Percentiles rank a stretch among this genome's conserved stretches.
Evolutionary conservation across 2,888 invertebrate genomes (phyloP).

Genomic region (Loripinus fragilis): DNA sequence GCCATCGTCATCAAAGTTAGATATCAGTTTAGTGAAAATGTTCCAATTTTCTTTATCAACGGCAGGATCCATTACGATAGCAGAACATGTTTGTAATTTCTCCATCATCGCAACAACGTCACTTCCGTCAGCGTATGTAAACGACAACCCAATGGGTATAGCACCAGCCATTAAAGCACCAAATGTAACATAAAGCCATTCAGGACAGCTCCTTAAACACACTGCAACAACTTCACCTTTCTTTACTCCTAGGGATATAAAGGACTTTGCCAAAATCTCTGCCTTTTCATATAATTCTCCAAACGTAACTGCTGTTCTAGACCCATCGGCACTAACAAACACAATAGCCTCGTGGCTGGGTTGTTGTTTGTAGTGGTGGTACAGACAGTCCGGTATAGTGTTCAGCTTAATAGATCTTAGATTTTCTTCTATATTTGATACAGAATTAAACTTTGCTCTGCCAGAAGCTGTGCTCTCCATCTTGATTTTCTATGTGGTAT

Average conservation of each 20-base stretch:
- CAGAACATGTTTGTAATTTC: background rate
- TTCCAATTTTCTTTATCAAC: background rate
- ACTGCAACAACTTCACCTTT: background rate
- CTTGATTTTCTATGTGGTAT: too few relatives aligned
- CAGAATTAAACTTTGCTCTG: too few relatives aligned
- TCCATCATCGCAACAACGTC: background rate
- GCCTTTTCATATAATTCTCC: background rate
- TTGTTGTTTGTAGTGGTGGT: too few relatives aligned
- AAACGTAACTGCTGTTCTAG: background rate
- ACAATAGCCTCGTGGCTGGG: too few relatives aligned
- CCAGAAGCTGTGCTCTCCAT: too few relatives aligned
- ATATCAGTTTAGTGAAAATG: background rate
- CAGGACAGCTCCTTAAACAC: background rate
- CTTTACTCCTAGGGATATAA: background rate
- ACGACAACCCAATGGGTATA: background rate
- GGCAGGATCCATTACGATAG: background rate
- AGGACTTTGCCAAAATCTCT: background rate
- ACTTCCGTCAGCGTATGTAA: background rate
- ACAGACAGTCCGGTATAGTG: too few relatives aligned
- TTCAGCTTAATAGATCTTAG: too few relatives aligned
- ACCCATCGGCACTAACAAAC: background rate
- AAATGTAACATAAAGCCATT: background rate
- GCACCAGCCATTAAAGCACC: background rate
- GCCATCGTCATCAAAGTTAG: background rate
- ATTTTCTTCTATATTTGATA: too few relatives aligned